Percentiles rank a stretch among this genome's conserved stretches.
phyloP scores from a whole-genome alignment of 2,888 invertebrate species.

The Xanthia icteritia region DNA sequence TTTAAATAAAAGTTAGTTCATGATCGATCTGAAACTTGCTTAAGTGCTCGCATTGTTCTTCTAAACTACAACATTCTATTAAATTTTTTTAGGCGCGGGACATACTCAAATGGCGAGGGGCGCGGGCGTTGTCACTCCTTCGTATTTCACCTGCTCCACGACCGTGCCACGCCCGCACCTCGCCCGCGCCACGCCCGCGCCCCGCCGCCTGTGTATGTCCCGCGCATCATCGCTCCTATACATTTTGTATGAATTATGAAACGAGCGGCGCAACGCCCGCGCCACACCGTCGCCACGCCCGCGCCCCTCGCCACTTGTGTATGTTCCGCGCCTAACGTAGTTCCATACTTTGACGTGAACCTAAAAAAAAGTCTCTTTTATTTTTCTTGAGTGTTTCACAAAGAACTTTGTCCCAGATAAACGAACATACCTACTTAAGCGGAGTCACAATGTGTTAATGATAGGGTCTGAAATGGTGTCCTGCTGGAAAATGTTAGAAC shows the following conservation, averaged over 20 bases:
- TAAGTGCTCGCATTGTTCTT: constrained; percentile 6
- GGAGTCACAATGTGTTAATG: constrained; percentile 29
- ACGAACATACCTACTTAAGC: constrained; percentile 5
- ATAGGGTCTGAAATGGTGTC: constrained; percentile 7
- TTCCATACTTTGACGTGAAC: background rate
- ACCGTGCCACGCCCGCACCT: too few relatives aligned
- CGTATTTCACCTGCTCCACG: too few relatives aligned
- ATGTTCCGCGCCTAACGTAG: background rate
- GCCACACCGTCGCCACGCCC: too few relatives aligned
- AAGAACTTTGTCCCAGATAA: constrained; percentile 8
- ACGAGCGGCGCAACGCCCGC: too few relatives aligned
- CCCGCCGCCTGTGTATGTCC: too few relatives aligned
- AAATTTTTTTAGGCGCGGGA: background rate
- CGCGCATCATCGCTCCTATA: too few relatives aligned
- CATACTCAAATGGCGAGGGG: too few relatives aligned
- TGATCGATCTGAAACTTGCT: constrained; percentile 14
- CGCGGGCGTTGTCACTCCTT: too few relatives aligned
- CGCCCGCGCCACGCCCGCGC: too few relatives aligned
- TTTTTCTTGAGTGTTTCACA: background rate
- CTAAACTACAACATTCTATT: constrained; percentile 4
- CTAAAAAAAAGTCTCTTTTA: background rate
- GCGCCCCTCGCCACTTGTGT: too few relatives aligned
- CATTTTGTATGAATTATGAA: too few relatives aligned
- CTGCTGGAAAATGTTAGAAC: constrained; percentile 29
- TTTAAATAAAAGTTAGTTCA: constrained; percentile 24